These are phyloP conservation scores for Porphyrio hochstetteri DNA, from an alignment of 2,113 vertebrate species.

Conservation along the genomic window DNA sequence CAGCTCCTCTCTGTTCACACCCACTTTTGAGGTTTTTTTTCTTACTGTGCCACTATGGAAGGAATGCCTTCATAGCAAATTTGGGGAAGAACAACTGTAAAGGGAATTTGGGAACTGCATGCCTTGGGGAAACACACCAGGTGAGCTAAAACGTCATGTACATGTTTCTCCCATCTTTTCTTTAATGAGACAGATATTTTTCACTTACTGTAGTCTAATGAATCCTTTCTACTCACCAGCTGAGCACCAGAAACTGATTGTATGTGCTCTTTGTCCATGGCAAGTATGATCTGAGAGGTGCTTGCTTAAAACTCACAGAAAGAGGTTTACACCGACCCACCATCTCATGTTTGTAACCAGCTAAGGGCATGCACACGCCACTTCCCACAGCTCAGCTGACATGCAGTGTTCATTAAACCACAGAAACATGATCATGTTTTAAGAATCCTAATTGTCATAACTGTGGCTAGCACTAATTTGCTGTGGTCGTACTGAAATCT, in stretches of 20 bases:
- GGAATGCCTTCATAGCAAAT: background rate
- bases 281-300: background rate
- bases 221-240: background rate
- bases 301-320: background rate
- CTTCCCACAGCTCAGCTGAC: background rate
- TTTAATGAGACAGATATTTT: background rate
- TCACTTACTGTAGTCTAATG: background rate
- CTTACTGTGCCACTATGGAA: background rate
- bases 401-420: background rate
- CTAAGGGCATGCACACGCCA: background rate
- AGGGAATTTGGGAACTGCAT: background rate
- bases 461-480: slow-evolving; percentile 3
- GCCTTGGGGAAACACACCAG: background rate
- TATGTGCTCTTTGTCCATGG: background rate
- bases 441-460: background rate
- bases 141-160: background rate
- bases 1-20: background rate
- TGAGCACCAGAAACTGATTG: background rate
- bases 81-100: background rate
- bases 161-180: background rate
- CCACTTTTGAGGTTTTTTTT: background rate
- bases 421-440: background rate
- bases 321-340: background rate
- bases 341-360: background rate
- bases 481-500: background rate